Evolutionary conservation across 1,140 invertebrate genomes (phyloP), one percentile per base, ranked within the genome.

Genomic region (Drosophila truncata): DNA sequence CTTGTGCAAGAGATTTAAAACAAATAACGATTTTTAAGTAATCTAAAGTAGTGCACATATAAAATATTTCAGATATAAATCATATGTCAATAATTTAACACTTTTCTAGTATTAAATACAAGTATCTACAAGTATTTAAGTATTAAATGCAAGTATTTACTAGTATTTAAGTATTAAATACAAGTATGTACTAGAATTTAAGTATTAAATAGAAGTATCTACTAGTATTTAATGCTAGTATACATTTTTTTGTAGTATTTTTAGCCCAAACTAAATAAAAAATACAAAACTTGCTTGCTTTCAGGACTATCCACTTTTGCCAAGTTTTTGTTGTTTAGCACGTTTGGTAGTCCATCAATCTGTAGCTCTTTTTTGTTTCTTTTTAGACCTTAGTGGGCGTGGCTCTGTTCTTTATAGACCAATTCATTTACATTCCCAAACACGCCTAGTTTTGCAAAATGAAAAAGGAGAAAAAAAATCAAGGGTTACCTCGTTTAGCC

Each of bases 401-500:
- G 27, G 16, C 16, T 2, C n/a, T 47, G n/a, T 47, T 47, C 31
- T n/a, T 31, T 13, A 35, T 37, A 23, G 42, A 16, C 33, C 29
- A n/a, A 42, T 57, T 57, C 31, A 72, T 58, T 72, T 70, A 44
- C 63, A 71, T 71, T 33, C n/a, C 18, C 13, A 10, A 58, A 39
- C 65, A 58, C 50, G 42, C 52, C 29, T 55, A 31, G 42, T 50
- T 42, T 23, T 31, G 14, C 31, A 18, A 33, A 25, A 63, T 25
- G 33, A 8, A 39, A 25, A 67, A 35, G 14, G 3, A 44, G 7
- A 16, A 8, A n/a, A 1, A n/a, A 41, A 49, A 37, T 35, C 14
- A 25, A 25, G 23, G 50, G 42, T 41, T 23, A 18, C 49, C 18
- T 18, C n/a, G 2, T 10, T 23, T 18, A 1, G 27, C 63, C 60